Base-by-base conservation (phyloP, 2,888 invertebrate species). In the Eupeodes latifasciatus region DNA sequence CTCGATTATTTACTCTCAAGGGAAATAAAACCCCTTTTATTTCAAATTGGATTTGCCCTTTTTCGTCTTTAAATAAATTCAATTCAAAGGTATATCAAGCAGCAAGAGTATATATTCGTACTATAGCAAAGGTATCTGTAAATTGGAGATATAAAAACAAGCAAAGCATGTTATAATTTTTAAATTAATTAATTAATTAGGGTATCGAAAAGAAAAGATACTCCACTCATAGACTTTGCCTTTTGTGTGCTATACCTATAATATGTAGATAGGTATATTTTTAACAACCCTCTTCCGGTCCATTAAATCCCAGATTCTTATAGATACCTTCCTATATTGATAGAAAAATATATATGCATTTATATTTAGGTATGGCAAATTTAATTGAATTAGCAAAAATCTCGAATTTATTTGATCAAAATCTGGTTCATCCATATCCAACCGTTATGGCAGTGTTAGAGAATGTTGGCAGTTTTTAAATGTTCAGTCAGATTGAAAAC, bases 351-450 rank as follows among this genome's bases (percentile, higher is more conserved):
- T 27, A 27, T 27, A 27, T 27, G 27, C 27, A 27, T 27, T 2
- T 1, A 27, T 2, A 27, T 2, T 6, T 27, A 40, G 12, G 47
- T 72, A 74, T 55, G 59, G 67, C 53, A 49, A 81, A 55, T 55
- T 57, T 69, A 75, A 75, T 75, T 61, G 62, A 67, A 55, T 79
- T n/a, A 81, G 36, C 64, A 81, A 77, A 51, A 67, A 59, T 76
- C 40, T 44, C 9, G 55, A 9, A 14, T 76, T 53, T 40, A 16
- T 71, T 61, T 40, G 9, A 40, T 40, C 12, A 40, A 53, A 71
- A 40, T 14, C 14, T 7, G n/a, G 10, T 11, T 47, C 14, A 14
- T 49, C 49, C 7, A 2, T 12, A 27, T 27, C 2, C 57, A 40
- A 40, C 6, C 6, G 4, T 40, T 40, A 40, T 40, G 4, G 40